These are phyloP conservation scores for Phalacrocorax carbo DNA, from an alignment of 2,113 vertebrate species.

Conservation along the genomic window DNA sequence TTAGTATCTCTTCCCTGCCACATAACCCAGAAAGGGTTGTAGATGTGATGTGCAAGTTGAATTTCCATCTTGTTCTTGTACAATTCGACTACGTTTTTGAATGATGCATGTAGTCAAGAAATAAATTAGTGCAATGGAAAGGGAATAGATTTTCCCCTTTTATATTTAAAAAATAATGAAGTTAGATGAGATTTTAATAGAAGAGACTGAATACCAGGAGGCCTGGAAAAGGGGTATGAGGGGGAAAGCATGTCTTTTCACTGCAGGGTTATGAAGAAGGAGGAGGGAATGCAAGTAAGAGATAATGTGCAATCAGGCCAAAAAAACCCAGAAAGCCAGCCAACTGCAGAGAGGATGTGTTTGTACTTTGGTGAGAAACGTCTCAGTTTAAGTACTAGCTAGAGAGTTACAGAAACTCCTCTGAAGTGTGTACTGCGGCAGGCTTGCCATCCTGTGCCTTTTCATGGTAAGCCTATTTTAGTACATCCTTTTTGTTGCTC, in stretches of 20 bases:
- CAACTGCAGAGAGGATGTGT: background rate
- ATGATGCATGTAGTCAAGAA: conserved; percentile 7
- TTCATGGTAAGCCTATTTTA: background rate
- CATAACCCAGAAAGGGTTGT: background rate
- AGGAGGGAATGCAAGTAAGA: background rate
- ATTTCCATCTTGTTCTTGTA: background rate
- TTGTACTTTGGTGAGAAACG: background rate
- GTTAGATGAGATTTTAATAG: conserved; percentile 42
- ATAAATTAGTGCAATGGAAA: conserved; percentile 19
- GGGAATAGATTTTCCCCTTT: conserved; percentile 8
- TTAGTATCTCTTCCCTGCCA: background rate
- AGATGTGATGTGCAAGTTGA: background rate
- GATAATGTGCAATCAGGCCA: background rate
- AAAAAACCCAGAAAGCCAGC: background rate
- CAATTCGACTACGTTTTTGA: background rate
- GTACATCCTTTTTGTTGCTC: background rate
- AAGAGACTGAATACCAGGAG: background rate
- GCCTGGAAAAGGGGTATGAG: background rate
- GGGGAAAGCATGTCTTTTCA: background rate
- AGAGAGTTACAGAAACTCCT: background rate
- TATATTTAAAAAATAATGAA: conserved; percentile 48
- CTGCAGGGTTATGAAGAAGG: background rate
- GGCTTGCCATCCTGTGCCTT: background rate
- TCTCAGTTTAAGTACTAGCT: background rate
- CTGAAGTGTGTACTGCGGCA: background rate